Evolutionary conservation across 2,113 vertebrate species (phyloP), one percentile per base, ranked within the genome.

Genomic region (Pyxicephalus adspersus): DNA sequence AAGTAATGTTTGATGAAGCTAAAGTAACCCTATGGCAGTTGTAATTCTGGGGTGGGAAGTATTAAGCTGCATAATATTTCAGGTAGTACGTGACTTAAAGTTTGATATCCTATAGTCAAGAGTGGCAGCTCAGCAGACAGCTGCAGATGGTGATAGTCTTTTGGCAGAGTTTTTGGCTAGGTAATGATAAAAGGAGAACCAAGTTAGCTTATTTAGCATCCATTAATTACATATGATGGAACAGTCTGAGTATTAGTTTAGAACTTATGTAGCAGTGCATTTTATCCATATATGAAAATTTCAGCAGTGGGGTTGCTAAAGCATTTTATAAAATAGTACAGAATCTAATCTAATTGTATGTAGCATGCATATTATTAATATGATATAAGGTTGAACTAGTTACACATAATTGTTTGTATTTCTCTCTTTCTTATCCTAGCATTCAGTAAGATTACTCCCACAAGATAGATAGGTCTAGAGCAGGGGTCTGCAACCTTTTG

Each of bases 51-150:
- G 71, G 54, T 74, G 71, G 71, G 71, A 74, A 60, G 71, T 74
- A 58, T 73, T 74, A n/a, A 54, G 71, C 60, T 74, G 52, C 71
- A 74, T 74, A 60, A 74, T 74, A 16, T 34, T 38, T 20, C 71
- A 74, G 71, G 71, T 74, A 74, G 71, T 74, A 74, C 71, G 71
- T 74, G 71, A 74, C 71, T 74, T 74, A 74, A 22, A 29, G 54
- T 73, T 38, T 58, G 71, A 74, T 60, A 74, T 60, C 34, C 13
- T 74, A 60, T 58, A 74, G 54, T 60, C 38, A 22, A 73, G 71
- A 74, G 15, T 74, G 71, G 58, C 55, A 60, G 54, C 34, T 60
- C 29, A 60, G 71, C 71, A 60, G 29, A 74, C 71, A 74, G 71
- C 71, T 74, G 71, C 54, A 60, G 54, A 74, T 23, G n/a, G 28